Evolutionary conservation across 2,888 invertebrate species (phyloP), one percentile per base, ranked within the genome.

Genomic region (Augiades crinisus): DNA sequence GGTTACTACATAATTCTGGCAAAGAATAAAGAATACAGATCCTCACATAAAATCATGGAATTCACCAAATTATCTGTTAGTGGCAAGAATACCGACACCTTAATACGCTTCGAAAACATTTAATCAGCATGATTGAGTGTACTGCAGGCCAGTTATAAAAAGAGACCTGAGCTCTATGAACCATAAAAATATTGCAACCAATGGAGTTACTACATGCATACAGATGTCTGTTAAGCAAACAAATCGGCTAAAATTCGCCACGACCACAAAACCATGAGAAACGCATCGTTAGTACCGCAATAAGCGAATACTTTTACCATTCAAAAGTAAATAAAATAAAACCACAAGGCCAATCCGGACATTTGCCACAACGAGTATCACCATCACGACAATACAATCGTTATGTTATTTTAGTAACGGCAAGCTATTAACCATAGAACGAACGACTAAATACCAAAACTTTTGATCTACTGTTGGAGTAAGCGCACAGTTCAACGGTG

Each of bases 351-450:
- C 44, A 44, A 31, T 33, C 8, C n/a, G 3, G 14, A 19, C 44
- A 31, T 21, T 14, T 31, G 13, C 31, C 19, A 17, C 13, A 30
- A 19, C 5, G 5, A 30, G 31, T 31, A 43, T 8, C 12, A 58
- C 54, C 60, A 58, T 67, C 60, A 66, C 64, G 62, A 67, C 62
- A 61, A 50, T 56, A 53, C 47, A 49, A 55, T 55, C 53, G 47
- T 61, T 59, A 41, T 27, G 33, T 60, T 61, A 58, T 58, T 63
- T 61, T 64, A 61, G 60, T 60, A 61, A 63, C 66, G 56, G 53
- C 21, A 0, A 24, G 13, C 10, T 10, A 16, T 24, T 34, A 45
- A 34, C 34, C 33, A 22, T 45, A 34, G 13, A 44, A 33, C 34
- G 22, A 31, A 17, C 17, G 5, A 10, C 19, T 40, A 40, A 45